Evolutionary conservation across 2,113 vertebrate species (phyloP).

Genomic region (Lepus americanus): DNA sequence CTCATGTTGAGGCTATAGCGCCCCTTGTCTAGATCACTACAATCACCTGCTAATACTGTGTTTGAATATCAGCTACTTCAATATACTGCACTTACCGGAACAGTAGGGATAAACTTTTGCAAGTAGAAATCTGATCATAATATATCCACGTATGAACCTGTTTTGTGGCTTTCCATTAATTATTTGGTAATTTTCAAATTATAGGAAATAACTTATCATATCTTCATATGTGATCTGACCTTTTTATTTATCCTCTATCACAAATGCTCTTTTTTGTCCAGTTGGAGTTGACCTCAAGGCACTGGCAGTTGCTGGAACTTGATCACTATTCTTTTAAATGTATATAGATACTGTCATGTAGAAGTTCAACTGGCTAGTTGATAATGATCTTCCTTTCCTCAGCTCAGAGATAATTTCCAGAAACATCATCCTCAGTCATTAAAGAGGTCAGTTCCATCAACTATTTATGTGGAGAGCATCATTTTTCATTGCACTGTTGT

Average conservation of each 20-base stretch:
- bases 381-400: neutral
- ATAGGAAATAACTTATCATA: neutral
- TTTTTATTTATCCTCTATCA: neutral
- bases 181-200: neutral
- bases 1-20: neutral
- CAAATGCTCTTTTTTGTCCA: neutral
- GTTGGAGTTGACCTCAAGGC: neutral
- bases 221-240: neutral
- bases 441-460: neutral
- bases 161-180: neutral
- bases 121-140: neutral
- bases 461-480: neutral
- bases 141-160: accelerated
- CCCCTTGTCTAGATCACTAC: neutral
- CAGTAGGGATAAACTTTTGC: neutral
- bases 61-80: neutral
- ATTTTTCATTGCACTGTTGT: neutral
- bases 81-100: neutral
- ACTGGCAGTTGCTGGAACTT: neutral
- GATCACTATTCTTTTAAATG: neutral
- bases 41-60: neutral
- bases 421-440: neutral
- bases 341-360: too few relatives aligned
- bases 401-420: neutral
- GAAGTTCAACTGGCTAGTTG: neutral